Evolutionary conservation across 2,113 vertebrate species (phyloP).

Genomic region (Aphyosemion australe): DNA sequence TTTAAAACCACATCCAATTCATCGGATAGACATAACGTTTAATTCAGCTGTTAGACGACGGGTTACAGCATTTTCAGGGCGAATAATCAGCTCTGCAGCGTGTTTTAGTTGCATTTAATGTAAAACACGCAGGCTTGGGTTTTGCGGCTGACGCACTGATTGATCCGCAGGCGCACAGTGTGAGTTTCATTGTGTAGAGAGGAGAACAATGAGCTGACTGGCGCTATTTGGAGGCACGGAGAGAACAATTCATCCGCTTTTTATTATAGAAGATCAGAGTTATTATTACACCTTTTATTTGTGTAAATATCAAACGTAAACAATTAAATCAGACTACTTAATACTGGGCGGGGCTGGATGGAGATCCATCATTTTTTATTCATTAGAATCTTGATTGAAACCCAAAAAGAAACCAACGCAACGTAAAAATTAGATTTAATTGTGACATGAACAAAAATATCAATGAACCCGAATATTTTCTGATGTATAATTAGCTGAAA

Average conservation of each 20-base stretch:
- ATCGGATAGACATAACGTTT: no score
- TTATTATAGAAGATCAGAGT: no score
- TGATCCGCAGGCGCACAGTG: conserved; percentile 9
- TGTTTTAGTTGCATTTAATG: not conserved
- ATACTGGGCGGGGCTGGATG: conserved; percentile 41
- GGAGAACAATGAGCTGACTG: conserved; percentile 42
- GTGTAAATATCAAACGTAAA: not conserved
- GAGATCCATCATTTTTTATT: no score
- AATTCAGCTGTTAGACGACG: conserved; percentile 9
- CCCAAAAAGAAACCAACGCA: no score
- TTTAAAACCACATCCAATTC: no score
- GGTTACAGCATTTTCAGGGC: not conserved
- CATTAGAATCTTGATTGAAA: no score
- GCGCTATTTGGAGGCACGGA: not conserved
- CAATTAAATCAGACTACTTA: no score
- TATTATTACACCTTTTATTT: no score
- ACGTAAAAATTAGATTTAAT: no score
- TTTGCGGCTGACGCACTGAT: not conserved
- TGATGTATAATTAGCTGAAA: no score
- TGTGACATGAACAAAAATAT: no score
- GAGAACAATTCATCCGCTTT: not conserved
- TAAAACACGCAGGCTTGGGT: not conserved
- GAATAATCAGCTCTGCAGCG: not conserved
- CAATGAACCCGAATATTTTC: no score
- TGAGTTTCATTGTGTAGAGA: conserved; percentile 46